These are phyloP conservation scores for Drosophila mauritiana DNA, from an alignment of 1,140 invertebrate genomes.

Conservation along the genomic window DNA sequence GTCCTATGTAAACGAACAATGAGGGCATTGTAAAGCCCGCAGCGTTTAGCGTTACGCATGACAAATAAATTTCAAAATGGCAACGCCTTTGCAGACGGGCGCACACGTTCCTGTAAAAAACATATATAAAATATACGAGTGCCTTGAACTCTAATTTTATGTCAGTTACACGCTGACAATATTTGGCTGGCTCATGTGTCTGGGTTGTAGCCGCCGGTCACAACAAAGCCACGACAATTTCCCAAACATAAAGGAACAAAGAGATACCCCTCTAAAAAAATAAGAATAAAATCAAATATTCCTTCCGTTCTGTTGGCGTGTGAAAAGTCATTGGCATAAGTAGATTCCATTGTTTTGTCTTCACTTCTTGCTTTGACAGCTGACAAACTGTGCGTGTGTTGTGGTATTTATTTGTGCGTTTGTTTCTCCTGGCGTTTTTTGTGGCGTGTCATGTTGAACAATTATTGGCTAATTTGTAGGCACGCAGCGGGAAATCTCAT, in stretches of 20 bases:
- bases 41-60: slow-evolving; percentile 49
- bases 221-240: slow-evolving; percentile 32
- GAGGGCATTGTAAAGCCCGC: slow-evolving; percentile 27
- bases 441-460: slow-evolving; percentile 65
- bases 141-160: slow-evolving; percentile 58
- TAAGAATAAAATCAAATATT: slow-evolving; percentile 42
- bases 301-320: slow-evolving; percentile 46
- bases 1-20: slow-evolving; percentile 17
- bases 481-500: slow-evolving; percentile 72
- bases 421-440: slow-evolving; percentile 7
- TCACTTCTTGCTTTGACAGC: slow-evolving; percentile 39
- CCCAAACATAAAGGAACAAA: slow-evolving; percentile 18
- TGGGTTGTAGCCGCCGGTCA: slow-evolving; percentile 34
- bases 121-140: slow-evolving; percentile 28
- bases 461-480: slow-evolving; percentile 80
- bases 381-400: slow-evolving; percentile 39
- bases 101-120: slow-evolving; percentile 13
- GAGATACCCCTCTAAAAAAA: background rate
- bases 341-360: slow-evolving; percentile 38
- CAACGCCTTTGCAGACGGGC: slow-evolving; percentile 47
- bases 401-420: slow-evolving; percentile 6
- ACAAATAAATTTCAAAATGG: slow-evolving; percentile 68
- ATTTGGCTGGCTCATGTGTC: slow-evolving; percentile 21
- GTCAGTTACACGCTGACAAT: slow-evolving; percentile 22
- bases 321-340: slow-evolving; percentile 57